These are phyloP conservation scores for Neodiprion lecontei DNA, from an alignment of 1,140 invertebrate species.

Conservation along the genomic window DNA sequence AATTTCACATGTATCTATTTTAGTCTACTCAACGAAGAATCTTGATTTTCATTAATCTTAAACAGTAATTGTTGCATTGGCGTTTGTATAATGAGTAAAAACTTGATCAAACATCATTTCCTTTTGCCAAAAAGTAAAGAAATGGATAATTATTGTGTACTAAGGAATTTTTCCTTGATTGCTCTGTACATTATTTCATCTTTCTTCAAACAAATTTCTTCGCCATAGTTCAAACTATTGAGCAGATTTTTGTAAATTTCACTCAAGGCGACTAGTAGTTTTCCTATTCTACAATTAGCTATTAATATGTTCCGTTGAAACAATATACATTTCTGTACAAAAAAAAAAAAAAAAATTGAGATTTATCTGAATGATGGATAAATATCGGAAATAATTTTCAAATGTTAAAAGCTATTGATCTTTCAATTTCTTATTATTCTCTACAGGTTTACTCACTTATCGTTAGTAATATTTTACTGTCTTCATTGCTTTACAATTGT, in stretches of 20 bases:
- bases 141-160: too few relatives aligned
- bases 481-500: not conserved
- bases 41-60: too few relatives aligned
- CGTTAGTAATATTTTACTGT: not conserved
- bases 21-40: too few relatives aligned
- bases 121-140: too few relatives aligned
- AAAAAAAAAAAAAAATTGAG: not conserved
- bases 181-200: not conserved
- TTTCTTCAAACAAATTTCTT: not conserved
- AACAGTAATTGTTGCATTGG: too few relatives aligned
- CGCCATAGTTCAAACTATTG: not conserved
- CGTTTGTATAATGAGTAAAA: too few relatives aligned
- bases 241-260: not conserved
- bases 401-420: too few relatives aligned
- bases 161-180: too few relatives aligned
- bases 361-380: conserved; percentile 1
- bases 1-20: too few relatives aligned
- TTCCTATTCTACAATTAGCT: not conserved
- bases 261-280: not conserved
- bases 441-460: not conserved
- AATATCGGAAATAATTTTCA: not conserved
- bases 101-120: too few relatives aligned
- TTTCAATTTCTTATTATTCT: not conserved
- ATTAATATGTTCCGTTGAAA: not conserved
- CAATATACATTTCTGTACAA: not conserved